Conservation (phyloP, 2,113 vertebrate species). For the Collichthys lucidus region DNA sequence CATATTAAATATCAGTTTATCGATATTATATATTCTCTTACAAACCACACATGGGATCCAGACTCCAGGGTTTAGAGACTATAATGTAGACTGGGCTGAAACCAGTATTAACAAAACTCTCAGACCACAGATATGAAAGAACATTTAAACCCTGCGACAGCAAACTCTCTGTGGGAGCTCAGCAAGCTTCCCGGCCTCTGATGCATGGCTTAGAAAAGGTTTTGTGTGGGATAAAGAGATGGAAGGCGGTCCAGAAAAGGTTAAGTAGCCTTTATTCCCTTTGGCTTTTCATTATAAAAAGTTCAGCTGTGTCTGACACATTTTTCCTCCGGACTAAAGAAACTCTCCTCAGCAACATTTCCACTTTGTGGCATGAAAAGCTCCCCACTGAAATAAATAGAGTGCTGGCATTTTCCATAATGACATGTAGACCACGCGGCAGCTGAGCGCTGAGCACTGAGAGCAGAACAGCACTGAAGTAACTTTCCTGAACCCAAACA, state of each 20-base stretch:
- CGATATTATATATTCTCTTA: no score
- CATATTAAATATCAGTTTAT: no score
- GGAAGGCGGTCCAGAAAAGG: slow-evolving; percentile 35
- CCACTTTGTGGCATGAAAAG: slow-evolving; percentile 27
- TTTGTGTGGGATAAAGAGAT: slow-evolving; percentile 23
- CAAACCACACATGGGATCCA: neutral
- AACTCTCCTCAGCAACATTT: slow-evolving; percentile 40
- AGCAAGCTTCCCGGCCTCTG: neutral
- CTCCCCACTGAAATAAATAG: slow-evolving; percentile 40
- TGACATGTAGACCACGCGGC: neutral
- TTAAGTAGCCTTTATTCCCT: slow-evolving; percentile 42
- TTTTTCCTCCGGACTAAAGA: slow-evolving; percentile 28
- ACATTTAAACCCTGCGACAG: neutral
- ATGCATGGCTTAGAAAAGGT: slow-evolving; percentile 7
- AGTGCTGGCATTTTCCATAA: slow-evolving; percentile 39
- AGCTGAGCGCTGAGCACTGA: neutral
- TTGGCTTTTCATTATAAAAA: slow-evolving; percentile 34
- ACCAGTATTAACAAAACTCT: neutral
- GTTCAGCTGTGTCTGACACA: slow-evolving; percentile 28
- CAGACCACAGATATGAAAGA: neutral
- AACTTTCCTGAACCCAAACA: neutral
- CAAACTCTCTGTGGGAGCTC: neutral
- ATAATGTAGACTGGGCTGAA: neutral
- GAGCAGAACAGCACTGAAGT: neutral
- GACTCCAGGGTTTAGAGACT: neutral